These are phyloP conservation scores for Oncorhynchus gorbuscha DNA, from an alignment of 2,113 vertebrate species.

Conservation along the genomic window DNA sequence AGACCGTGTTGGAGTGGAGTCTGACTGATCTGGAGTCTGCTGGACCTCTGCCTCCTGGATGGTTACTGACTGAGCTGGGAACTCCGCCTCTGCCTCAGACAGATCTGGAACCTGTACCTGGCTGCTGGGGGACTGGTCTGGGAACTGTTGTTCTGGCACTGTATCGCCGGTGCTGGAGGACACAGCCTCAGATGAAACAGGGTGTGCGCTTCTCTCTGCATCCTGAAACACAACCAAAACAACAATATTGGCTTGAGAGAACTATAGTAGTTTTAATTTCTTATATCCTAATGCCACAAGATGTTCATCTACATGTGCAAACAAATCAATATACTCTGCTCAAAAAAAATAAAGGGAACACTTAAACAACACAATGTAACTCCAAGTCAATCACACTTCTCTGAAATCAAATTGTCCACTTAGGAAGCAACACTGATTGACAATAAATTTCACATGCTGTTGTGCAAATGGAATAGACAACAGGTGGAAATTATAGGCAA, in stretches of 20 bases:
- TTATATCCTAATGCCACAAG: no score
- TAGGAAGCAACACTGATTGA: no score
- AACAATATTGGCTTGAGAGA: neutral
- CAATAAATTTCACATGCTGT: no score
- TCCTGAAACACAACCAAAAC: constrained; percentile 31
- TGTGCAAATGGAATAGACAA: no score
- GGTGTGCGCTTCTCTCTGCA: constrained; percentile 36
- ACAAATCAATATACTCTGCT: neutral
- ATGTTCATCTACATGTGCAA: neutral
- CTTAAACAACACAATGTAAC: no score
- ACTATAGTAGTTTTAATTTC: neutral
- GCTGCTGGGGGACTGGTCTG: neutral
- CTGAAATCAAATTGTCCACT: no score
- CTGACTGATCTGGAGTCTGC: neutral
- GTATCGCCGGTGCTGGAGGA: no score
- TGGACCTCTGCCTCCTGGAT: neutral
- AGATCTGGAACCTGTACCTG: neutral
- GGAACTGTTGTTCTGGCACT: neutral
- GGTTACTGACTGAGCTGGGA: constrained; percentile 3
- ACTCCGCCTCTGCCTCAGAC: neutral
- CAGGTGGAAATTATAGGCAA: no score
- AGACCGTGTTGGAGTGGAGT: neutral
- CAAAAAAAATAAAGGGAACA: no score
- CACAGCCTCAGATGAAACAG: constrained; percentile 2
- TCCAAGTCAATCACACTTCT: no score